phyloP scores from a whole-genome alignment of 2,888 invertebrate genomes.

The Athripsodes cinereus region DNA sequence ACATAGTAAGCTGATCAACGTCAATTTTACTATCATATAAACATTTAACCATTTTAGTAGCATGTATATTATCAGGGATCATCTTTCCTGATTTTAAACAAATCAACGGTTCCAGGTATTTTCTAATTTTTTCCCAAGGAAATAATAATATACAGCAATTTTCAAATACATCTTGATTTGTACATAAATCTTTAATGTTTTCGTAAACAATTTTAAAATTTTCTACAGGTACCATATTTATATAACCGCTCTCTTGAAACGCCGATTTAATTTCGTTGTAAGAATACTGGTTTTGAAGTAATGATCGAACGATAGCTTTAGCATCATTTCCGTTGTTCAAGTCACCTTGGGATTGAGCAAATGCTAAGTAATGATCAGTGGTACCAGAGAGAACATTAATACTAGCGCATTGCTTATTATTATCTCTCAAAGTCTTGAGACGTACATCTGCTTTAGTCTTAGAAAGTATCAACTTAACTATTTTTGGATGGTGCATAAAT shows the following conservation, averaged over 20 bases:
- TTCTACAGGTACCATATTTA: slow-evolving; percentile 5
- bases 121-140: slow-evolving; percentile 43
- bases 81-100: background rate
- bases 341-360: slow-evolving; percentile 9
- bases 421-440: slow-evolving; percentile 6
- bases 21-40: background rate
- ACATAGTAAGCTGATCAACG: slow-evolving; percentile 32
- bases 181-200: slow-evolving; percentile 36
- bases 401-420: slow-evolving; percentile 16
- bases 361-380: slow-evolving; percentile 5
- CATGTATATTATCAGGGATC: background rate
- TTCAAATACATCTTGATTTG: slow-evolving; percentile 39
- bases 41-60: background rate
- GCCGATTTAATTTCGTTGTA: slow-evolving; percentile 5
- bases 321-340: slow-evolving; percentile 12
- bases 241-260: slow-evolving; percentile 6
- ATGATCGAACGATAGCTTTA: background rate
- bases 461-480: slow-evolving; percentile 15
- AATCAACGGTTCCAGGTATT: slow-evolving; percentile 28
- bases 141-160: slow-evolving; percentile 43
- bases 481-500: slow-evolving; percentile 12
- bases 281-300: slow-evolving; percentile 10
- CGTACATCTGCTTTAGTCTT: slow-evolving; percentile 18
- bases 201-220: slow-evolving; percentile 33
- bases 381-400: slow-evolving; percentile 15